These are phyloP conservation scores for Bembecia ichneumoniformis DNA, from an alignment of 2,888 invertebrate genomes.

Conservation along the genomic window DNA sequence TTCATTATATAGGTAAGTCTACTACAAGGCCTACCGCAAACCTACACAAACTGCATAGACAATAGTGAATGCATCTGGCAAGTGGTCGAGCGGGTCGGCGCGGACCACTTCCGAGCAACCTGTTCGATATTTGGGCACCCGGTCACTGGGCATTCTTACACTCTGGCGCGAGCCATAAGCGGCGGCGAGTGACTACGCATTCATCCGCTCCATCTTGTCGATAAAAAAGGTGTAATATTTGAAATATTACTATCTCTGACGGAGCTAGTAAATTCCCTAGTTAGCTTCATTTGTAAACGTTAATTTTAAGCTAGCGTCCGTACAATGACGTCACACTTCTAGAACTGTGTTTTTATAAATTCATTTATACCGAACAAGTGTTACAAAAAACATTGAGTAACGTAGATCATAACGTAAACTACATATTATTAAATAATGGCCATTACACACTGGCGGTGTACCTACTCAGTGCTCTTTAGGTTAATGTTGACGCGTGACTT, in stretches of 20 bases:
- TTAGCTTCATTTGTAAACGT: too few relatives aligned
- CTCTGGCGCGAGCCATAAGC: conserved; percentile 11
- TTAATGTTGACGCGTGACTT: too few relatives aligned
- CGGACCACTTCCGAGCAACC: conserved; percentile 15
- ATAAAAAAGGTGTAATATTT: neutral
- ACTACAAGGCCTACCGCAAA: neutral
- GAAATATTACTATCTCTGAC: neutral
- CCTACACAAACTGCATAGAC: conserved; percentile 9
- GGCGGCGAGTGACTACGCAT: conserved; percentile 7
- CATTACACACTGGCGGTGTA: too few relatives aligned
- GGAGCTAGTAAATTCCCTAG: too few relatives aligned
- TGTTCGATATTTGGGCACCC: conserved; percentile 35
- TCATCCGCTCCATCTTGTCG: neutral
- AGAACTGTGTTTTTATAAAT: too few relatives aligned
- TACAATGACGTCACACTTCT: too few relatives aligned
- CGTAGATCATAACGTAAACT: too few relatives aligned
- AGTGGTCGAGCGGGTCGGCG: conserved; percentile 13
- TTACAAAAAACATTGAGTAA: too few relatives aligned
- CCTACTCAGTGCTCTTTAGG: too few relatives aligned
- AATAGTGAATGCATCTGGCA: conserved; percentile 13
- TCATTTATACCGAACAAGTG: too few relatives aligned
- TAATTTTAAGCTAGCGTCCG: too few relatives aligned
- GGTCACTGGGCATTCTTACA: conserved; percentile 29
- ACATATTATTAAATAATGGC: too few relatives aligned
- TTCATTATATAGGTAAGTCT: neutral